Conservation (phyloP, 2,888 invertebrate species). For the Homarus gammarus region DNA sequence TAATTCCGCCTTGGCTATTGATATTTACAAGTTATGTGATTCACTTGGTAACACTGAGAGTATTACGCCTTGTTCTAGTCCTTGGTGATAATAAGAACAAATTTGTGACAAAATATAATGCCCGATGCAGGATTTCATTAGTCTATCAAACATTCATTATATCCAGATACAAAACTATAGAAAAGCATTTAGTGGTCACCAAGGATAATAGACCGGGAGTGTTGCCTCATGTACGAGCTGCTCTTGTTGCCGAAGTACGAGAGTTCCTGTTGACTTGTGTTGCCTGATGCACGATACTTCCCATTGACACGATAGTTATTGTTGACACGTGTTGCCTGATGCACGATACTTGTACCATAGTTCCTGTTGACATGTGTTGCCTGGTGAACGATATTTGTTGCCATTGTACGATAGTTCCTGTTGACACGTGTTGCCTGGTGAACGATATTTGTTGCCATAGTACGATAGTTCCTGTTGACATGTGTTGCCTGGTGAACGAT, state of each 20-base stretch:
- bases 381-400: not conserved
- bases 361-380: not conserved
- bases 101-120: slow-evolving; percentile 2
- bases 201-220: slow-evolving; percentile 24
- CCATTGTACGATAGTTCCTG: not conserved
- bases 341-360: not conserved
- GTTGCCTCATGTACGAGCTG: slow-evolving; percentile 12
- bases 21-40: slow-evolving; percentile 24
- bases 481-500: not conserved
- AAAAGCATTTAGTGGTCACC: not conserved
- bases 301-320: not conserved
- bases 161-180: slow-evolving; percentile 23
- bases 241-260: not conserved
- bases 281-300: not conserved
- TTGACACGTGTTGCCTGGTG: not conserved
- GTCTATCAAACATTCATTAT: not conserved
- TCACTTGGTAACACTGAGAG: slow-evolving; percentile 15
- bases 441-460: not conserved
- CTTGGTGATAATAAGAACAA: not conserved
- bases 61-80: not conserved
- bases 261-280: not conserved
- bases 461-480: not conserved
- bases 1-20: not conserved
- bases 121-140: not conserved
- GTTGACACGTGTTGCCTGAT: not conserved